A percentile compares a stretch with the other conserved stretches of the same genome.
Evolutionary conservation across 2,888 invertebrate genomes (phyloP).

Genomic region (Drosophila setosimentum): DNA sequence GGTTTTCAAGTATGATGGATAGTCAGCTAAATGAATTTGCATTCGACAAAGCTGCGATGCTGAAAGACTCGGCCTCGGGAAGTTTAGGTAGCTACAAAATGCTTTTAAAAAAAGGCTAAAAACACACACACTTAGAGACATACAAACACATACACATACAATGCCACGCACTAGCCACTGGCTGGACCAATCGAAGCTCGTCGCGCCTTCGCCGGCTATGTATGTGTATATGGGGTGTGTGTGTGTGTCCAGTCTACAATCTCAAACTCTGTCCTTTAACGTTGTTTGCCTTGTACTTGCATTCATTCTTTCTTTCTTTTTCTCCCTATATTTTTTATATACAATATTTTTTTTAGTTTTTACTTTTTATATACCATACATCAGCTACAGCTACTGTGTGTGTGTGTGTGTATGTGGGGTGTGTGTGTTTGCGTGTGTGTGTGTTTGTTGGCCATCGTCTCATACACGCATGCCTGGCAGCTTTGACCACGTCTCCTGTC

Average conservation of each 20-base stretch:
- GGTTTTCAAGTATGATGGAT: constrained; percentile 55
- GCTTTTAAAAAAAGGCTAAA: constrained; percentile 50
- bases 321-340: constrained; percentile 40
- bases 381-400: constrained; percentile 45
- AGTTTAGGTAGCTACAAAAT: constrained; percentile 36
- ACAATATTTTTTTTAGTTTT: constrained; percentile 67
- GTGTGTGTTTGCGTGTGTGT: constrained; percentile 19
- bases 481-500: constrained; percentile 37
- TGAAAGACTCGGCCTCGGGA: constrained; percentile 67
- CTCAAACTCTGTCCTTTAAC: constrained; percentile 37
- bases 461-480: constrained; percentile 67
- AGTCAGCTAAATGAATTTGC: constrained; percentile 72
- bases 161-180: constrained; percentile 57
- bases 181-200: constrained; percentile 75
- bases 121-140: constrained; percentile 19
- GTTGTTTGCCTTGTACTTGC: constrained; percentile 73
- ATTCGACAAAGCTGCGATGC: constrained; percentile 68
- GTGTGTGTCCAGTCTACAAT: constrained; percentile 13
- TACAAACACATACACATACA: constrained; percentile 31
- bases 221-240: constrained; percentile 8
- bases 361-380: constrained; percentile 52
- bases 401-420: constrained; percentile 31
- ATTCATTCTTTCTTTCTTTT: constrained; percentile 59
- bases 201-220: constrained; percentile 49
- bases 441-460: constrained; percentile 33